These are phyloP conservation scores for Urocitellus parryii DNA, from an alignment of 2,113 vertebrate species.

Conservation along the genomic window DNA sequence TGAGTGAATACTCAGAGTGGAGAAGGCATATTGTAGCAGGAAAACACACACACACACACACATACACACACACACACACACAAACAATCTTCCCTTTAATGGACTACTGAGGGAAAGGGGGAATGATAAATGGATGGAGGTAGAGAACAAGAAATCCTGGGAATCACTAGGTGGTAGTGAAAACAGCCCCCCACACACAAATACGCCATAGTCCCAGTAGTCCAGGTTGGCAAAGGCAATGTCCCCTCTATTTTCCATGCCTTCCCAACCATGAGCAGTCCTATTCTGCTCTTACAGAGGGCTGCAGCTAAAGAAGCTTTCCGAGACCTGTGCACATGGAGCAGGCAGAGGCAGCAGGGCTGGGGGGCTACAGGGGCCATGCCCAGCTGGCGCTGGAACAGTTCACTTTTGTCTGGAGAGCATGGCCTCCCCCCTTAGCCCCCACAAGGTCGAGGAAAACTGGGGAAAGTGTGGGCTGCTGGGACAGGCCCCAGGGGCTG, in stretches of 20 bases:
- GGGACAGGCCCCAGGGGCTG: not conserved
- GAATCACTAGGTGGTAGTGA: not conserved
- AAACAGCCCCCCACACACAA: not conserved
- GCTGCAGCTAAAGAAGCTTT: not conserved
- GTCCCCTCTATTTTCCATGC: constrained; percentile 34
- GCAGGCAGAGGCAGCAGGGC: constrained; percentile 37
- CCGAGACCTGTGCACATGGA: constrained; percentile 20
- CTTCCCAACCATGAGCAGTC: constrained; percentile 56
- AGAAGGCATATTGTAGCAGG: not conserved
- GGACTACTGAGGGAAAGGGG: not conserved
- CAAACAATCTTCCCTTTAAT: not conserved
- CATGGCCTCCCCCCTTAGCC: constrained; percentile 39
- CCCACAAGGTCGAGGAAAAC: constrained; percentile 64
- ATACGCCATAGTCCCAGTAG: not conserved
- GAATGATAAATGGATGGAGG: constrained; percentile 9
- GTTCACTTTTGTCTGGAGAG: constrained; percentile 85
- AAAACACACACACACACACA: not conserved
- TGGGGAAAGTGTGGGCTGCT: not conserved
- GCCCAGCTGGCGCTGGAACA: constrained; percentile 77
- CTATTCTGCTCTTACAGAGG: not conserved
- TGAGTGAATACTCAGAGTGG: constrained; percentile 14
- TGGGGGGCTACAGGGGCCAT: constrained; percentile 49
- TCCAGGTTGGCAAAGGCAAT: not conserved
- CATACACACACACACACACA: not conserved
- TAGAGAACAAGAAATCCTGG: constrained; percentile 35